These are phyloP conservation scores for Microtus pennsylvanicus DNA, from an alignment of 2,113 vertebrate species.

Conservation along the genomic window DNA sequence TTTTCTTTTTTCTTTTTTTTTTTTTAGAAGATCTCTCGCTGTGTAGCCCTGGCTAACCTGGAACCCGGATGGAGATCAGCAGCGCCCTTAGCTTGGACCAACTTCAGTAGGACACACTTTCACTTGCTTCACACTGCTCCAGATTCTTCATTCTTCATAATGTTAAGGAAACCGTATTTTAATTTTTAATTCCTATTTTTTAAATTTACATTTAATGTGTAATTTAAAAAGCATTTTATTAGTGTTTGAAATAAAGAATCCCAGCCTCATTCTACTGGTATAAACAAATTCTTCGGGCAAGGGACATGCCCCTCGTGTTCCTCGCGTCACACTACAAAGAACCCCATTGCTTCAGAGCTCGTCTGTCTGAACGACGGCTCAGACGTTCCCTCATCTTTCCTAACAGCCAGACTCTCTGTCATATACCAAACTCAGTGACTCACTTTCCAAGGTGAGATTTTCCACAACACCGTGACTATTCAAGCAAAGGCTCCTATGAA, in stretches of 20 bases:
- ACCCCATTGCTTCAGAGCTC: constrained; percentile 18
- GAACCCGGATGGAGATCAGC: neutral
- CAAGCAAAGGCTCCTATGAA: constrained; percentile 8
- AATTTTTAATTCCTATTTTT: constrained; percentile 38
- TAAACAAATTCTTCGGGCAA: constrained; percentile 58
- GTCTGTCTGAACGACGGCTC: constrained; percentile 16
- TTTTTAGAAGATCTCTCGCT: neutral
- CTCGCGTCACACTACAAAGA: constrained; percentile 46
- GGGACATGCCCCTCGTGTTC: neutral
- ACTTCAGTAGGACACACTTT: neutral
- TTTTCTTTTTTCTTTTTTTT: no score
- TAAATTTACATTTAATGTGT: neutral
- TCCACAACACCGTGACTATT: constrained; percentile 1
- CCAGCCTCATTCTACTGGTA: constrained; percentile 16
- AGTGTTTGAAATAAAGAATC: constrained; percentile 1
- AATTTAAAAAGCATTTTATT: neutral
- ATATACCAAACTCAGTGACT: constrained; percentile 61
- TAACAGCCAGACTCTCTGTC: constrained; percentile 68
- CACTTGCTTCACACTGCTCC: neutral
- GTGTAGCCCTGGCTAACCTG: neutral
- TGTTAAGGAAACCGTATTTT: neutral
- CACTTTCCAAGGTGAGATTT: constrained; percentile 59
- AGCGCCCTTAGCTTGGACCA: neutral
- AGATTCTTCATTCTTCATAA: neutral
- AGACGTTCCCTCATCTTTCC: constrained; percentile 74